These are phyloP conservation scores for Motacilla alba DNA, from an alignment of 2,113 vertebrate genomes.

Conservation along the genomic window DNA sequence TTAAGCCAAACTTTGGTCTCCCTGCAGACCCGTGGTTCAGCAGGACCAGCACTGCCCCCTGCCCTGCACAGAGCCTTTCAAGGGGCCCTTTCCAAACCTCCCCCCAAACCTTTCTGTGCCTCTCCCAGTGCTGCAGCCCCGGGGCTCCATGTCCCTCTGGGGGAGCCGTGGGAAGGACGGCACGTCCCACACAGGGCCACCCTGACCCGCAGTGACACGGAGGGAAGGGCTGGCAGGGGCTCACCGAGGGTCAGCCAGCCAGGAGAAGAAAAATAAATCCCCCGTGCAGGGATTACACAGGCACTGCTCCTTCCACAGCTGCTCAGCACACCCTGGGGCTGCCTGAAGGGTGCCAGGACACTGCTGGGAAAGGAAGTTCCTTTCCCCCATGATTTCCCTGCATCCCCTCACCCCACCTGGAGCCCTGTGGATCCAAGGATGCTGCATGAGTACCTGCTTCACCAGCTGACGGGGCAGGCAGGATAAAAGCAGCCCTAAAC, in stretches of 20 bases:
- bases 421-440: background rate
- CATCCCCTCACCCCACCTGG: accelerated
- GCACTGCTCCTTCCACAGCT: background rate
- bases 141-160: accelerated
- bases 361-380: background rate
- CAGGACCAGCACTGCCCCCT: accelerated
- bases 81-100: background rate
- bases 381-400: background rate
- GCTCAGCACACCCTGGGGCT: background rate
- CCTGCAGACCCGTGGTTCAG: background rate
- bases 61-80: background rate
- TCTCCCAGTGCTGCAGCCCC: background rate
- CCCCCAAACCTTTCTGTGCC: background rate
- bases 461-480: accelerated
- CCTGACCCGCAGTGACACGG: accelerated
- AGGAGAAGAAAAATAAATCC: background rate
- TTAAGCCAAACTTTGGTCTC: background rate
- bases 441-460: background rate
- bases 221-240: background rate
- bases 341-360: background rate
- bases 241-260: background rate
- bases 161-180: background rate
- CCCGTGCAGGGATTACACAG: background rate
- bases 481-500: background rate
- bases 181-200: accelerated